Evolutionary conservation across 2,888 invertebrate genomes (phyloP), one percentile per base, ranked within the genome.

Genomic region (Notodonta ziczac): DNA sequence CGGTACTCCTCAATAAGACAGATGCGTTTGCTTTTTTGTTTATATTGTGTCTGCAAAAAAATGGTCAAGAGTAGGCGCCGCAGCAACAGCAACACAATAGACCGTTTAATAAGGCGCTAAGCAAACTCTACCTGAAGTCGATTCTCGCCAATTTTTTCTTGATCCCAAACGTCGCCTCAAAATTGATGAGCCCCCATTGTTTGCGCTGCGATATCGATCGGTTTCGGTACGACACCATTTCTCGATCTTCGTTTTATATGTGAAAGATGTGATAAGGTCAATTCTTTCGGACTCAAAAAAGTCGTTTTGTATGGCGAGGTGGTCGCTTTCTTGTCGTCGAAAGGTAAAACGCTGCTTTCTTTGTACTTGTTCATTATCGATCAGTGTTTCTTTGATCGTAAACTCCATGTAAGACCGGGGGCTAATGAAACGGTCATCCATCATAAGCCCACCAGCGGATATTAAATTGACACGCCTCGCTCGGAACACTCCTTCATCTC

Each of bases 381-480:
- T 73, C 73, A 69, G 72, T 71, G 78, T 78, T 72, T 76, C 76
- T 73, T 73, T 76, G 76, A 76, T 80, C 83, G 78, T 86, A 81
- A 78, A 80, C 73, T 77, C 75, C 70, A 70, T 80, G 81, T 76
- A 24, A 24, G 24, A 24, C 24, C 69, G 69, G 72, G 80, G 81
- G 81, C 82, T 83, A 89, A 90, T 91, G 87, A 89, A 89, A 85
- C 78, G 72, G 71, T 78, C 87, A 89, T 90, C 87, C 80, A 89
- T 90, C 88, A 91, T 80, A 74, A 76, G 83, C 76, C 85, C 86
- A 87, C 85, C 88, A 80, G 81, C 89, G 90, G 90, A 91, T 91
- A 92, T 91, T 88, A 88, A 87, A 88, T 89, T 85, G 91, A 90
- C 91, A 88, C 91, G 90, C 89, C 90, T 87, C 77, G 72, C 77